Base-by-base conservation (phyloP, 2,797 vertebrate species). In the Leucoraja ocellata region DNA sequence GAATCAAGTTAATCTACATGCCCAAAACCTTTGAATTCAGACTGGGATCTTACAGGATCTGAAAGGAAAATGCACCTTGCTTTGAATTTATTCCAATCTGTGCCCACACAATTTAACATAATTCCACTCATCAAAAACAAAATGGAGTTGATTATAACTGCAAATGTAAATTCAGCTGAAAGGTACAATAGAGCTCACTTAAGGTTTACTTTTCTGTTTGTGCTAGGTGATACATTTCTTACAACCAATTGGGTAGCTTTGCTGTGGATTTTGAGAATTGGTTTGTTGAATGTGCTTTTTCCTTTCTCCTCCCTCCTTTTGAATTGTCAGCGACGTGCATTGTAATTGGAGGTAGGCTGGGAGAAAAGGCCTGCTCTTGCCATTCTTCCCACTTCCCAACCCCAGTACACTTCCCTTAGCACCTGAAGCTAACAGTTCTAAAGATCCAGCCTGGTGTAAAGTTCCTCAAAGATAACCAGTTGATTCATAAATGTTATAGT, bases 171-270 rank as follows among this genome's bases (percentile, higher is more conserved):
- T 46, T 73, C 46, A 76, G 71, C 23, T 23, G 76, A 54, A 10
- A 92, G 76, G 58, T 92, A 76, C 90, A 74, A 39, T 92, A 71
- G 32, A 28, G 21, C 36, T 39, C 71, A 74, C 71, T 92, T 88
- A 88, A 88, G 84, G 68, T 88, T 21, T 46, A 14, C 21, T 92
- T 54, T 74, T 54, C 90, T 92, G 46, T 46, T 46, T 46, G 25
- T 54, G 39, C 36, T 36, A 46, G 10, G 39, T 23, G 0, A 13
- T 58, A 68, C 71, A 74, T 23, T 76, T 76, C 25, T 28, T 91
- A 39, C 39, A 92, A 58, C 90, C 46, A 76, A 76, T 71, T 76
- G 71, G 71, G 36, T 5, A 54, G 90, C 25, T 13, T n/a, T 73
- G 68, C 23, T 28, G 23, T 74, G 71, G 39, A 92, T 39, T 39